Evolutionary conservation across 2,888 invertebrate genomes (phyloP).

Genomic region (Plebejus melissa): DNA sequence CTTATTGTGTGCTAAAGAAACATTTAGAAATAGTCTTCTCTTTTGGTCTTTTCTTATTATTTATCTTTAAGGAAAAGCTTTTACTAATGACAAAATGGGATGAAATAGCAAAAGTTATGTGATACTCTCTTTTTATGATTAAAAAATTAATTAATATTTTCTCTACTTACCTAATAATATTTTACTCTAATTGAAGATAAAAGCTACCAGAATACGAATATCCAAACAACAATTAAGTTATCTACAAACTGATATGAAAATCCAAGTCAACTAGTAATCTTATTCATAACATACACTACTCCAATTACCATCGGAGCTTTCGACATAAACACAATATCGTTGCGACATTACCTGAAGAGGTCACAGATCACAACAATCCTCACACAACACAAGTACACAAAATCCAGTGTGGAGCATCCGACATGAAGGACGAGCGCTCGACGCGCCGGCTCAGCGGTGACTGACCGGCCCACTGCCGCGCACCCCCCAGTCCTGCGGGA

Average conservation of each 20-base stretch:
- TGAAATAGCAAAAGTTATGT: no score
- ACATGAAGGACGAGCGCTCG: slow-evolving; percentile 58
- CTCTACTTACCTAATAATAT: neutral
- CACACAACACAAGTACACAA: slow-evolving; percentile 1
- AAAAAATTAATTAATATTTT: neutral
- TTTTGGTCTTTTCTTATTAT: no score
- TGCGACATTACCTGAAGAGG: slow-evolving; percentile 14
- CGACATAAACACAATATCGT: neutral
- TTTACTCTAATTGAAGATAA: neutral
- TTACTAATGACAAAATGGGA: neutral
- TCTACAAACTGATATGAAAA: no score
- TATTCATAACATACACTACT: neutral
- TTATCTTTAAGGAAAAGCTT: neutral
- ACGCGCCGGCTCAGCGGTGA: slow-evolving; percentile 74
- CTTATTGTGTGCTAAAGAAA: neutral
- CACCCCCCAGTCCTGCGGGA: slow-evolving; percentile 72
- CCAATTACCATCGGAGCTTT: neutral
- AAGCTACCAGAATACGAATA: neutral
- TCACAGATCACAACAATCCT: slow-evolving; percentile 12
- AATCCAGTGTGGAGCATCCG: slow-evolving; percentile 35
- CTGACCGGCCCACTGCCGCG: slow-evolving; percentile 77
- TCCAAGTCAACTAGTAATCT: no score
- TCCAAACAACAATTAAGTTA: neutral
- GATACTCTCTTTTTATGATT: no score
- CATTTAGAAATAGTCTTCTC: neutral